Base-by-base conservation (phyloP, 2,113 vertebrate species). In the Mormyrus iriodes region DNA sequence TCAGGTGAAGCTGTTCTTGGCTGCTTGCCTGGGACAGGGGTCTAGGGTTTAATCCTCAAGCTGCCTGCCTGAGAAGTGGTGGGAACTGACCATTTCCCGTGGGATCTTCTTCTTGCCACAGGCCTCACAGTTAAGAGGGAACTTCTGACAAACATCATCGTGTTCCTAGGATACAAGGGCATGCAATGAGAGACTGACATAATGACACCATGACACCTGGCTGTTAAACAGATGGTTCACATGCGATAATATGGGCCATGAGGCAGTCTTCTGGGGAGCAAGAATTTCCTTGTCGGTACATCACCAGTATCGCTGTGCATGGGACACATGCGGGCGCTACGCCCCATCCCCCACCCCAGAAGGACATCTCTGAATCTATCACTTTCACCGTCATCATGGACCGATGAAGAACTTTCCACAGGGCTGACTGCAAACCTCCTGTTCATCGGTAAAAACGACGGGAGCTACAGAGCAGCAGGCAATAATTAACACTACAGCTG, bases 71-170 rank as follows among this genome's bases (percentile, higher is more conserved):
- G 9, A 15, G 27, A 1, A 17, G 31, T 6, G 17, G 21, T 5
- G 8, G 10, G 48, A 10, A 89, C 92, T 49, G 89, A 98, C 98
- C 95, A 96, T 97, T 93, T 98, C 97, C 89, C 97, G 95, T 0
- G 96, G 94, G 90, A 98, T 96, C 91, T 96, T 98, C 92, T 96
- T 97, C 90, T 96, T 97, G 49, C 97, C 97, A 2, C 98, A 99
- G 94, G 96, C 96, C 1, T 98, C 96, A 1, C 98, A 99, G 13
- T 96, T 95, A 93, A 99, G 88, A 0, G 97, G 98, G 49, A 97
- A 96, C 89, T 97, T 97, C 52, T 95, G 94, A 91, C 98, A 99
- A 90, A 97, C 94, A 6, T 97, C 96, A 0, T 96, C 95, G 10
- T 99, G 98, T 0, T 96, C 97, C 98, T 99, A 86, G 31, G 83